phyloP scores from a whole-genome alignment of 2,797 vertebrate species.

The Parauchenoglanis ngamensis region DNA sequence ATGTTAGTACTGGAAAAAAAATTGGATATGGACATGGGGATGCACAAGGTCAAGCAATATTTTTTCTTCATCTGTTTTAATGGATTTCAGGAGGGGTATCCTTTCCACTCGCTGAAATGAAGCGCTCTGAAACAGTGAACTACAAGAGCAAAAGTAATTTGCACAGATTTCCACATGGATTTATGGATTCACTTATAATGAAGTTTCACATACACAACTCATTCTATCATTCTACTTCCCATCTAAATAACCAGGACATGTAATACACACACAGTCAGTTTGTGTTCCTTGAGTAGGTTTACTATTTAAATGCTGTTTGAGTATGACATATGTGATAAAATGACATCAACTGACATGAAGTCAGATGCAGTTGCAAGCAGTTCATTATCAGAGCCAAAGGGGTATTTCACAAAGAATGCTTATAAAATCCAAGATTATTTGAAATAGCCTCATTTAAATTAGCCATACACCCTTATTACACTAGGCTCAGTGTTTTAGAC shows the following conservation, averaged over 20 bases:
- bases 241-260: background rate
- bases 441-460: background rate
- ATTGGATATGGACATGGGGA: background rate
- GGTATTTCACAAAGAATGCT: background rate
- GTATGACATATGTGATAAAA: background rate
- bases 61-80: constrained; percentile 52
- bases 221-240: background rate
- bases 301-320: background rate
- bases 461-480: background rate
- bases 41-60: constrained; percentile 31
- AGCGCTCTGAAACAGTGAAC: constrained; percentile 46
- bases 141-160: constrained; percentile 31
- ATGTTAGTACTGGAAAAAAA: background rate
- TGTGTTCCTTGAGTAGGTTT: background rate
- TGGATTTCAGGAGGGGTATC: constrained; percentile 48
- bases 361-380: background rate
- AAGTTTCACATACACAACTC: background rate
- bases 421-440: background rate
- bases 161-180: constrained; percentile 42
- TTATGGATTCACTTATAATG: constrained; percentile 42
- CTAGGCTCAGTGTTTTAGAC: background rate
- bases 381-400: background rate
- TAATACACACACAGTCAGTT: background rate
- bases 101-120: constrained; percentile 69
- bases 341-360: background rate